A percentile compares a stretch with the other conserved stretches of the same genome.
phyloP scores from a whole-genome alignment of 2,113 vertebrate species.

The Pyxicephalus adspersus region DNA sequence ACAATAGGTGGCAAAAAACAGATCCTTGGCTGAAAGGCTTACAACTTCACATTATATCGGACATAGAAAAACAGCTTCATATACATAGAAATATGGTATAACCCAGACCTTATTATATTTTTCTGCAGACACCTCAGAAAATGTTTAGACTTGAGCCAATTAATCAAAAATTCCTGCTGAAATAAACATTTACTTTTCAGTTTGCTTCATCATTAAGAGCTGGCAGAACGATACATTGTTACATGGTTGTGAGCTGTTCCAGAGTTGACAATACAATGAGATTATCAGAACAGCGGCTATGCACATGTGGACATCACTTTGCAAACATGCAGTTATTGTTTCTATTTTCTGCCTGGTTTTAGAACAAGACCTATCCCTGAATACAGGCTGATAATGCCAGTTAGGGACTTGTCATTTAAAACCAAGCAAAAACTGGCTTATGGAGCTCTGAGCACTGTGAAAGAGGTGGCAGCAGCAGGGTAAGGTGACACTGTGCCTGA shows the following conservation, averaged over 20 bases:
- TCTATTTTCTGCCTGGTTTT: neutral
- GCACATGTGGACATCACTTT: neutral
- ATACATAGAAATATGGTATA: neutral
- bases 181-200: neutral
- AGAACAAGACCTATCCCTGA: neutral
- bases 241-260: neutral
- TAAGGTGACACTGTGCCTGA: slow-evolving; percentile 43
- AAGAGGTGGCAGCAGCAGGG: neutral
- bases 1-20: neutral
- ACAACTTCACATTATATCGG: neutral
- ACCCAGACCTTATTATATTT: neutral
- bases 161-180: neutral
- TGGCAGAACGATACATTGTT: neutral
- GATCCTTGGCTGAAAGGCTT: neutral
- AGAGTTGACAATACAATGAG: neutral
- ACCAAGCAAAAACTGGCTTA: slow-evolving; percentile 21
- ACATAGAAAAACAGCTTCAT: neutral
- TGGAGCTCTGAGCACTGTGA: neutral
- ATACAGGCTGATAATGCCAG: slow-evolving; percentile 34
- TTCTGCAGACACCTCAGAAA: neutral
- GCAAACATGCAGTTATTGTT: neutral
- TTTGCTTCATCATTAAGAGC: neutral
- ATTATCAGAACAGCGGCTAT: slow-evolving; percentile 2
- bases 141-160: neutral
- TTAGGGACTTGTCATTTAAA: neutral